Percentiles rank a stretch among this genome's conserved stretches.
phyloP scores from a whole-genome alignment of 2,888 invertebrate genomes.

The Pheosia gnoma region DNA sequence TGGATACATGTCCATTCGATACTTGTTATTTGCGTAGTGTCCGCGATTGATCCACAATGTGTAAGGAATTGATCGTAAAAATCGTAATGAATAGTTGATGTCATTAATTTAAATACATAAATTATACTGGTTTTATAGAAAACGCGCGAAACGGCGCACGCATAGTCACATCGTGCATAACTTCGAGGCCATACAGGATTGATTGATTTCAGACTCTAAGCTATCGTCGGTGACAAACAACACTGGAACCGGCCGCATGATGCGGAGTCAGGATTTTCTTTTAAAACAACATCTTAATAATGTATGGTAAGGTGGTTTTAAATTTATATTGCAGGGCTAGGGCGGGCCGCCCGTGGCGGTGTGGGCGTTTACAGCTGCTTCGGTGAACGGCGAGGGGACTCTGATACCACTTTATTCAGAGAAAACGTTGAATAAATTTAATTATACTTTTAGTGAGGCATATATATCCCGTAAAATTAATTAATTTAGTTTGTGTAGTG shows the following conservation, averaged over 20 bases:
- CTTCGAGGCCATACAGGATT: too few species aligned
- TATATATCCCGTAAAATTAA: conserved; percentile 18
- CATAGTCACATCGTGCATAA: too few species aligned
- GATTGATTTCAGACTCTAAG: too few species aligned
- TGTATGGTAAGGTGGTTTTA: not conserved
- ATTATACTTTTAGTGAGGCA: conserved; percentile 36
- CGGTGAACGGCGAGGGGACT: conserved; percentile 45
- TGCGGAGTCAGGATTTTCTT: too few species aligned
- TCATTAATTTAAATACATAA: conserved; percentile 30
- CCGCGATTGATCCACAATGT: too few species aligned
- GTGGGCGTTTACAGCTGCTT: conserved; percentile 58
- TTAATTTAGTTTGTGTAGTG: not conserved
- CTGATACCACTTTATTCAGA: conserved; percentile 47
- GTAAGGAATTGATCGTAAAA: conserved; percentile 35
- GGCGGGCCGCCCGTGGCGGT: conserved; percentile 21
- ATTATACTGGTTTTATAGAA: not conserved
- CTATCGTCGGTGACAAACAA: too few species aligned
- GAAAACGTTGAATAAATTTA: conserved; percentile 61
- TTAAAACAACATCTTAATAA: too few species aligned
- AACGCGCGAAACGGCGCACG: not conserved
- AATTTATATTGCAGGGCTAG: not conserved
- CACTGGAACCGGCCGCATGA: too few species aligned
- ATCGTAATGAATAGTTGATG: conserved; percentile 35
- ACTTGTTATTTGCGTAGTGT: too few species aligned
- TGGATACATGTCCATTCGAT: too few species aligned